phyloP scores from a whole-genome alignment of 2,888 invertebrate species.

The Drymonia ruficornis region DNA sequence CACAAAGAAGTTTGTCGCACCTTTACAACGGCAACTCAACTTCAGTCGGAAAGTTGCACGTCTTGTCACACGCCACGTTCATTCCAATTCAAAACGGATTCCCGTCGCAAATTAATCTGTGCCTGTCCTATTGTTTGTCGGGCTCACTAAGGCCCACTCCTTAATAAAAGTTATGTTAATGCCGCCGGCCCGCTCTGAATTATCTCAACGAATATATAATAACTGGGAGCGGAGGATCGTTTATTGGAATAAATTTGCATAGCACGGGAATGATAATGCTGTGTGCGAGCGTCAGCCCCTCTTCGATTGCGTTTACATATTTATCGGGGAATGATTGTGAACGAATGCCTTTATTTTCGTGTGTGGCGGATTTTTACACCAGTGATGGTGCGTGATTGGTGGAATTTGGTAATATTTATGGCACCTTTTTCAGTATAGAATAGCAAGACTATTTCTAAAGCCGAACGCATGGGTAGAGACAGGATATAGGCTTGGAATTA shows the following conservation, averaged over 20 bases:
- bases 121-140: constrained; percentile 74
- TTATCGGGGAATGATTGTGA: constrained; percentile 74
- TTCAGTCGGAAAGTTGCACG: not conserved
- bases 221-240: constrained; percentile 70
- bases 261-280: constrained; percentile 72
- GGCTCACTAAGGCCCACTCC: constrained; percentile 65
- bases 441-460: no score
- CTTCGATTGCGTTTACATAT: constrained; percentile 80
- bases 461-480: no score
- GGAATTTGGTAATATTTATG: no score
- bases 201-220: constrained; percentile 84
- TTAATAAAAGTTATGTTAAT: constrained; percentile 85
- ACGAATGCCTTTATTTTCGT: constrained; percentile 40
- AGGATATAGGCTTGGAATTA: no score
- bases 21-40: not conserved
- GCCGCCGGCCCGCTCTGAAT: constrained; percentile 72
- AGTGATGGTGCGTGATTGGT: not conserved
- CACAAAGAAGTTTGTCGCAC: no score
- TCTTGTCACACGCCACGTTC: constrained; percentile 25
- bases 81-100: constrained; percentile 79
- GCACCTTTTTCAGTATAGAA: no score
- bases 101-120: constrained; percentile 79
- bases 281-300: constrained; percentile 52
- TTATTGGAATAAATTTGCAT: constrained; percentile 85
- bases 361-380: constrained; percentile 40